These are phyloP conservation scores for Protosalanx chinensis DNA, from an alignment of 2,797 vertebrate species.

Conservation along the genomic window DNA sequence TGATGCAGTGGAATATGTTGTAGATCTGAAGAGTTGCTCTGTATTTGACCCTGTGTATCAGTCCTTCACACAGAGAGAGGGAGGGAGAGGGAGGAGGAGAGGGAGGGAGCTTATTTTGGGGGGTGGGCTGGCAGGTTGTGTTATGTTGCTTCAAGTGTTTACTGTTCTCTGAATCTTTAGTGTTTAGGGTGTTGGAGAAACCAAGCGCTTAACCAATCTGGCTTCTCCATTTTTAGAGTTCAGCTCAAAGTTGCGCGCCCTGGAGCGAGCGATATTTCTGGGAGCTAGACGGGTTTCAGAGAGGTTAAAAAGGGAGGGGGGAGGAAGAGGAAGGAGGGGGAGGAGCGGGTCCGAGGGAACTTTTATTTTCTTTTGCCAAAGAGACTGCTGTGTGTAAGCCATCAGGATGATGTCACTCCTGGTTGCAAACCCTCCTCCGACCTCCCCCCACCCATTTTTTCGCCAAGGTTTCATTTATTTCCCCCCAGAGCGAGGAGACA, in stretches of 20 bases:
- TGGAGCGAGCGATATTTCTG: not conserved
- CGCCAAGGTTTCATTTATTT: not conserved
- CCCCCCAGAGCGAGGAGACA: not conserved
- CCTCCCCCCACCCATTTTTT: not conserved
- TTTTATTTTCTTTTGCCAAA: slow-evolving; percentile 14
- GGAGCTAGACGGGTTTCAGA: not conserved
- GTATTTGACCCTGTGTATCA: not conserved
- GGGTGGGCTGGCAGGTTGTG: no score
- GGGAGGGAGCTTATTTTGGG: no score
- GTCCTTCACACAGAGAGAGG: no score
- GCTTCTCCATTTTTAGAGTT: not conserved
- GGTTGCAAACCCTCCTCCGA: not conserved
- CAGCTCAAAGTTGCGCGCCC: not conserved
- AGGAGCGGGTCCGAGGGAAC: not conserved
- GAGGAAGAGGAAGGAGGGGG: not conserved
- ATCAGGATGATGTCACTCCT: not conserved
- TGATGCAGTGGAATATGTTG: not conserved
- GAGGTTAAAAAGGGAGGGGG: not conserved
- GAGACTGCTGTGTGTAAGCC: slow-evolving; percentile 7
- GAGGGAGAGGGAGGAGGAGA: no score
- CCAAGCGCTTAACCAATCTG: not conserved
- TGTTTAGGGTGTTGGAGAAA: not conserved
- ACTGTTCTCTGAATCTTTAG: not conserved
- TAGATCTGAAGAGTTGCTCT: not conserved
- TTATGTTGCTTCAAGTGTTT: not conserved